Conservation (phyloP, 2,888 invertebrate species). For the Cepaea hortensis region DNA sequence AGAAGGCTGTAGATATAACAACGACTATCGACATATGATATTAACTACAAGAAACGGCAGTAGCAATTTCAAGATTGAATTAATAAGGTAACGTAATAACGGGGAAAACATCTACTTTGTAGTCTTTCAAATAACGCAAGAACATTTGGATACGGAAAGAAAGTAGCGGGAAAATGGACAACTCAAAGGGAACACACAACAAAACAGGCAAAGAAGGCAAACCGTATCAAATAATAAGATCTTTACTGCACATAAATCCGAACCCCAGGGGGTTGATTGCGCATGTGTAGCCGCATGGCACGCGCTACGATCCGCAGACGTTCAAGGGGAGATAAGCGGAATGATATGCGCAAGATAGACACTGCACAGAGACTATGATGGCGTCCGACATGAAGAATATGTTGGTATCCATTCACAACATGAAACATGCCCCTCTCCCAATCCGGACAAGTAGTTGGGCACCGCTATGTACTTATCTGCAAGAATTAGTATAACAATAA, state of each 20-base stretch:
- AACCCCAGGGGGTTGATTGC: constrained; percentile 41
- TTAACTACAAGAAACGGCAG: too few relatives aligned
- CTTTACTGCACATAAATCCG: constrained; percentile 46
- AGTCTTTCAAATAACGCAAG: not conserved
- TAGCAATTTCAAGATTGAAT: too few relatives aligned
- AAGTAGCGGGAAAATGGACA: not conserved
- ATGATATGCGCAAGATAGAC: constrained; percentile 41
- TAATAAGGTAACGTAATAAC: too few relatives aligned
- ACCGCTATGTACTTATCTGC: too few relatives aligned
- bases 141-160: not conserved
- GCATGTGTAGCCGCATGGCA: constrained; percentile 41
- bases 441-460: not conserved
- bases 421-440: constrained; percentile 16
- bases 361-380: constrained; percentile 45
- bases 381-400: constrained; percentile 14
- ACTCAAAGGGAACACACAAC: not conserved
- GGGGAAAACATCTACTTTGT: too few relatives aligned
- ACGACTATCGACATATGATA: too few relatives aligned
- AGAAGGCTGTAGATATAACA: too few relatives aligned
- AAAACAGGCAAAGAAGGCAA: not conserved
- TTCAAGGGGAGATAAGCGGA: constrained; percentile 33
- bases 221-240: constrained; percentile 45
- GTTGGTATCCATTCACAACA: constrained; percentile 24
- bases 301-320: constrained; percentile 40
- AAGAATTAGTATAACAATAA: too few relatives aligned